Evolutionary conservation across 1,140 invertebrate genomes (phyloP).

Genomic region (Papilio polyxenes): DNA sequence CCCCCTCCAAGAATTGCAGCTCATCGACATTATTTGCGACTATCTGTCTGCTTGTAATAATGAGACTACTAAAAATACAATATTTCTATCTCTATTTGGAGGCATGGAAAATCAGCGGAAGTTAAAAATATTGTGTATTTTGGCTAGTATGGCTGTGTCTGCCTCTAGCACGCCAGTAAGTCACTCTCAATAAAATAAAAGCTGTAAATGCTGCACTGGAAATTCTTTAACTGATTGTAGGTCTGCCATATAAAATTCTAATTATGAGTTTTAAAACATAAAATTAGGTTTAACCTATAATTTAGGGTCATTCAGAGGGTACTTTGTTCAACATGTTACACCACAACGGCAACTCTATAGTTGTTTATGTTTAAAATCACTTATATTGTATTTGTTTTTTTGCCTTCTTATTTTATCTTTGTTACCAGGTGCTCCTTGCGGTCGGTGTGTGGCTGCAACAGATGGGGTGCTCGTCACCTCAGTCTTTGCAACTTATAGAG

Average conservation of each 20-base stretch:
- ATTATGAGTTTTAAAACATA: no score
- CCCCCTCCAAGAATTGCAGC: slow-evolving; percentile 87
- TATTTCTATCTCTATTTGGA: slow-evolving; percentile 89
- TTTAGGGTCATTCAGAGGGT: no score
- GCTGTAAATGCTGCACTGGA: not conserved
- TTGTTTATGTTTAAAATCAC: no score
- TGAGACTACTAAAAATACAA: slow-evolving; percentile 88
- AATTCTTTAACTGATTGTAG: no score
- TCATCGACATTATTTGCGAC: slow-evolving; percentile 88
- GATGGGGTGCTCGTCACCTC: slow-evolving; percentile 87
- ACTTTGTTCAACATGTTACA: no score
- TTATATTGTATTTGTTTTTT: no score
- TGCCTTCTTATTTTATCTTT: not conserved
- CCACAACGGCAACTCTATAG: no score
- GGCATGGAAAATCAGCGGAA: slow-evolving; percentile 85
- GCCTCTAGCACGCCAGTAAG: slow-evolving; percentile 85
- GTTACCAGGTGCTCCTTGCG: slow-evolving; percentile 83
- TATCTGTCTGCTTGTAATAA: slow-evolving; percentile 86
- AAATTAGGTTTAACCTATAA: no score
- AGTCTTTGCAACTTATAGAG: slow-evolving; percentile 86
- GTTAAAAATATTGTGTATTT: slow-evolving; percentile 86
- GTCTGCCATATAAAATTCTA: no score
- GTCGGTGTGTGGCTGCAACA: slow-evolving; percentile 93
- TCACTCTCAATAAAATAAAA: slow-evolving; percentile 37
- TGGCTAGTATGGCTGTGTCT: slow-evolving; percentile 89